These are phyloP conservation scores for Acleris sparsana DNA, from an alignment of 2,888 invertebrate species.

Conservation along the genomic window DNA sequence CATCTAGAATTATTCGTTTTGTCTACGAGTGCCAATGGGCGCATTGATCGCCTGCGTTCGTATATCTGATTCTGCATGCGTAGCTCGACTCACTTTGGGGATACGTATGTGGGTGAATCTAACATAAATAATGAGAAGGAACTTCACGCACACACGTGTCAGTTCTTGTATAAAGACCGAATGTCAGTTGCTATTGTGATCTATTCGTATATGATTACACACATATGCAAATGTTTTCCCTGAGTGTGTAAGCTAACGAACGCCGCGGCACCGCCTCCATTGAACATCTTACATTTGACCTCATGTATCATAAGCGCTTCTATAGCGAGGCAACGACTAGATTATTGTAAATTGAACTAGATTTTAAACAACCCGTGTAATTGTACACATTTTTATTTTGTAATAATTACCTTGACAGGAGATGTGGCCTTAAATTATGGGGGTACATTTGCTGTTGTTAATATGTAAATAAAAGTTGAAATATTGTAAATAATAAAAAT, in stretches of 20 bases:
- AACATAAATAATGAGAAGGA: too few relatives aligned
- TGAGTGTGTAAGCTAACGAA: neutral
- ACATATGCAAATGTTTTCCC: too few relatives aligned
- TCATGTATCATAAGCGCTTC: conserved; percentile 39
- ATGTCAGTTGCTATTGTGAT: too few relatives aligned
- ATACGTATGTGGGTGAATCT: too few relatives aligned
- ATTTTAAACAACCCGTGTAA: conserved; percentile 40
- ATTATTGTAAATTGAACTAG: conserved; percentile 45
- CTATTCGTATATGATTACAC: too few relatives aligned
- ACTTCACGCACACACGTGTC: too few relatives aligned
- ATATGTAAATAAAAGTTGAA: conserved; percentile 84
- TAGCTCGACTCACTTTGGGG: too few relatives aligned
- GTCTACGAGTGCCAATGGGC: conserved; percentile 48
- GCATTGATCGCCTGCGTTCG: conserved; percentile 37
- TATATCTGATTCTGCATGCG: too few relatives aligned
- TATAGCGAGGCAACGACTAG: conserved; percentile 36
- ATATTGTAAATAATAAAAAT: conserved; percentile 82
- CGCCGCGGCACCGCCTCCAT: conserved; percentile 42
- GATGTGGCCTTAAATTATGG: conserved; percentile 68
- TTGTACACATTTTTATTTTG: conserved; percentile 62
- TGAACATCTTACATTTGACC: conserved; percentile 46
- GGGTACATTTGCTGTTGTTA: conserved; percentile 78
- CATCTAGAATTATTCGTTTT: conserved; percentile 52
- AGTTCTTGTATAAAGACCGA: too few relatives aligned
- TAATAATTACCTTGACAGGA: conserved; percentile 69